Base-by-base conservation (phyloP, 2,797 vertebrate species). In the Oreochromis grahami region DNA sequence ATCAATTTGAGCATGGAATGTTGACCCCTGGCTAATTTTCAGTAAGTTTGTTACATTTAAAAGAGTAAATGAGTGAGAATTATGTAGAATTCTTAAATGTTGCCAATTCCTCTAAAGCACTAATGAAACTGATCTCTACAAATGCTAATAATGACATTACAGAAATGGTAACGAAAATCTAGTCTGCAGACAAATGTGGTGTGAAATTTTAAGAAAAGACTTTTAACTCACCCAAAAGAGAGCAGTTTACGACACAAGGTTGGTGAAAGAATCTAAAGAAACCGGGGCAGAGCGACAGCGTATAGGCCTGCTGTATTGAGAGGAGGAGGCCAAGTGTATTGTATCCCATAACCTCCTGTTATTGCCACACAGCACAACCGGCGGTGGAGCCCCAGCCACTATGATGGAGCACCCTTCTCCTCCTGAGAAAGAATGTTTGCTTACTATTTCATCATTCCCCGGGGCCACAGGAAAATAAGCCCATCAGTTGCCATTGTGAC, bases 401-500 rank as follows among this genome's bases (percentile, higher is more conserved):
- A 94, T 98, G 98, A 98, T 98, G 96, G 97, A 99, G 98, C 96
- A 96, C 96, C 94, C 94, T 96, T 98, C 97, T 96, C 95, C 96
- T 97, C 95, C 94, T 94, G 94, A 97, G 97, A 97, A 98, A 97
- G 96, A 97, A 97, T 97, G 97, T 97, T 98, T 98, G 97, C 97
- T 98, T 97, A 97, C 97, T 97, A 97, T 98, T 98, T 98, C 98
- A 98, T 98, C 98, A 98, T 98, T 96, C 98, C 98, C 98, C 87
- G 94, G 98, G 97, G 98, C 97, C 96, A 92, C 96, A 97, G 96
- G 97, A 97, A 97, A 99, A 98, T 98, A 98, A 98, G 98, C 97
- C 96, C 98, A 98, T 98, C 98, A 98, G 98, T 98, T 98, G 98
- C 98, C 98, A 98, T 98, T 97, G 97, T 98, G 98, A 98, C 98